A percentile compares a stretch with the other conserved stretches of the same genome.
These are phyloP conservation scores for Epicauta chinensis DNA, from an alignment of 1,140 invertebrate species.

Conservation along the genomic window DNA sequence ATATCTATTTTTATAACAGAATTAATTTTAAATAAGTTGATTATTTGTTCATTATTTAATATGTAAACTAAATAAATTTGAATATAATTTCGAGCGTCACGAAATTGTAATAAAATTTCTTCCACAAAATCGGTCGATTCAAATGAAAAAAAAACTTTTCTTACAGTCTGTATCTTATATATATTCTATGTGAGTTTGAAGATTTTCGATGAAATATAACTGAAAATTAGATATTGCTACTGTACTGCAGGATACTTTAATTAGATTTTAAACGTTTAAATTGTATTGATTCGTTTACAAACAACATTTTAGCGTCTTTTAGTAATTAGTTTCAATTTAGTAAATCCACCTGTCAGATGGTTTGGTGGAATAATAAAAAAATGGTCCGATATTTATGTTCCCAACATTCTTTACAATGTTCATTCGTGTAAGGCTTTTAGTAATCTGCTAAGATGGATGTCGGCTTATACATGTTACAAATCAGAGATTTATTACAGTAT, in stretches of 20 bases:
- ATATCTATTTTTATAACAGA: no score
- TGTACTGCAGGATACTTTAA: no score
- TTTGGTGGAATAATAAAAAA: conserved; percentile 3
- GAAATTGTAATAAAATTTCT: conserved; percentile 18
- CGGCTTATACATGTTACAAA: conserved; percentile 14
- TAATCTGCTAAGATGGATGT: conserved; percentile 16
- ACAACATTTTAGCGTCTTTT: no score
- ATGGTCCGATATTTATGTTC: conserved; percentile 5
- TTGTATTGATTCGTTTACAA: no score
- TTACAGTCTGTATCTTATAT: conserved; percentile 18
- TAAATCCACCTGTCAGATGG: conserved; percentile 1
- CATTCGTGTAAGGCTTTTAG: conserved; percentile 8
- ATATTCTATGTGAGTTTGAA: conserved; percentile 22
- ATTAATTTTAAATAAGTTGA: no score
- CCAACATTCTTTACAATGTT: conserved; percentile 9
- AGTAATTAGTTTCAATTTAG: no score
- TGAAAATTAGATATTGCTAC: no score
- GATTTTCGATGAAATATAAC: conserved; percentile 5
- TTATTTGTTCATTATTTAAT: no score
- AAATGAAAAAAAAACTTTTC: conserved; percentile 17
- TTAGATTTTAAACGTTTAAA: no score
- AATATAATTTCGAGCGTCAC: conserved; percentile 13
- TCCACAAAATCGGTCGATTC: conserved; percentile 22
- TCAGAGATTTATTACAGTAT: conserved; percentile 15
- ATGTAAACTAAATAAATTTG: no score